phyloP scores from a whole-genome alignment of 2,113 vertebrate species.

The Centropristis striata region DNA sequence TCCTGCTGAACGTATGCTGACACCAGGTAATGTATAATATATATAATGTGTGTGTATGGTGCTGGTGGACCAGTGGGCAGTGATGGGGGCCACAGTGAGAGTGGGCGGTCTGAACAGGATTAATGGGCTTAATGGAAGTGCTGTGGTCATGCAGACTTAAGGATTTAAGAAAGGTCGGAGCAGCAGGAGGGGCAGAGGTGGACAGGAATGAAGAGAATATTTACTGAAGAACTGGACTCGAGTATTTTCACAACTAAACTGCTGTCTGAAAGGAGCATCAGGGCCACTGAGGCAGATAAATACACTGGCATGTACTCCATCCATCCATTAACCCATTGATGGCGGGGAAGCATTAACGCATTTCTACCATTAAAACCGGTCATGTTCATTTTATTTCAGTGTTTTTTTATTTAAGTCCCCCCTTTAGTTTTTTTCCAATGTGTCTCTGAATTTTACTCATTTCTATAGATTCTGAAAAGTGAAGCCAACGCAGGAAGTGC shows the following conservation, averaged over 20 bases:
- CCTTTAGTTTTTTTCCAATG: no score
- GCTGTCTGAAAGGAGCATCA: slow-evolving; percentile 1
- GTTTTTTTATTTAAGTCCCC: no score
- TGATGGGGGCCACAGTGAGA: slow-evolving; percentile 2
- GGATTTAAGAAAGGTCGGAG: slow-evolving; percentile 45
- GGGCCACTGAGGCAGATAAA: slow-evolving; percentile 49
- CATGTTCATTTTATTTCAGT: not conserved
- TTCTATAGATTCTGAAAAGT: no score
- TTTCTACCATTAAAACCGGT: no score
- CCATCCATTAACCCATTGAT: slow-evolving; percentile 53
- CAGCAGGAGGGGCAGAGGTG: slow-evolving; percentile 5
- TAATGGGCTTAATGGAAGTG: slow-evolving; percentile 63
- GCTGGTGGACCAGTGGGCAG: slow-evolving; percentile 4
- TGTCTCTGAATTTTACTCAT: no score
- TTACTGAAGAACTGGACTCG: not conserved
- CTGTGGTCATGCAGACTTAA: slow-evolving; percentile 58
- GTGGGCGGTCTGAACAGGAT: slow-evolving; percentile 48
- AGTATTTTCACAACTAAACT: not conserved
- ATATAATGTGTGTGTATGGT: no score
- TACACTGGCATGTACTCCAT: slow-evolving; percentile 19
- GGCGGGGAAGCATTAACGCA: no score
- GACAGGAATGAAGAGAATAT: not conserved
- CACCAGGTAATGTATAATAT: slow-evolving; percentile 9
- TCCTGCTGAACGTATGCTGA: slow-evolving; percentile 18
- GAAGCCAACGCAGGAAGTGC: no score